Evolutionary conservation across 2,113 vertebrate species (phyloP), one percentile per base, ranked within the genome.

Genomic region (Callithrix jacchus): DNA sequence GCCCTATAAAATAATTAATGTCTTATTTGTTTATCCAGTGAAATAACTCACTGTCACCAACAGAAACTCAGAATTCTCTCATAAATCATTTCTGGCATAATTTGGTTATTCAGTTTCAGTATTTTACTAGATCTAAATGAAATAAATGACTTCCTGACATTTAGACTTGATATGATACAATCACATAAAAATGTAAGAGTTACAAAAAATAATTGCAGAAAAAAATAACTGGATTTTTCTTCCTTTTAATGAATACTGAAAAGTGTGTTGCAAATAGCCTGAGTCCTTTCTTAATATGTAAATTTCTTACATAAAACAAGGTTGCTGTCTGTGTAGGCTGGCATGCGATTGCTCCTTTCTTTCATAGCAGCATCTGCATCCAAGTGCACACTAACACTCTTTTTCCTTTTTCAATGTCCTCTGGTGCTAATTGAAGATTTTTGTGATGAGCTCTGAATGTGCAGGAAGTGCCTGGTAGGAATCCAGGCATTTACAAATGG

Each of bases 351-450:
- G 5, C 35, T 71, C 80, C 88, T 98, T 98, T 97, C 95, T 92
- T 71, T 95, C 79, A 71, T 93, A 87, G 95, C 95, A 96, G 16
- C 93, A 95, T 98, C 97, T 98, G 96, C 96, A 96, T 92, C 91
- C 97, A 94, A 97, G 95, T 84, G 88, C 54, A 97, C 97, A 94
- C 90, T 97, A 95, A 77, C 76, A 81, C 68, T 98, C 89, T 90
- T 96, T 94, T 96, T 96, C 85, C 73, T 95, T 98, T 97, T 91
- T 96, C 95, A 97, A 80, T 98, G 97, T 91, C 97, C 85, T 97
- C 95, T 97, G 97, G 97, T 93, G 74, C 94, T 98, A 97, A 98
- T 70, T 98, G 97, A 98, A 96, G 95, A 98, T 96, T 97, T 96
- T 93, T 98, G 90, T 98, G 97, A 89, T 94, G 87, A 96, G 89